phyloP scores from a whole-genome alignment of 2,797 vertebrate genomes.

The Falco concolor region DNA sequence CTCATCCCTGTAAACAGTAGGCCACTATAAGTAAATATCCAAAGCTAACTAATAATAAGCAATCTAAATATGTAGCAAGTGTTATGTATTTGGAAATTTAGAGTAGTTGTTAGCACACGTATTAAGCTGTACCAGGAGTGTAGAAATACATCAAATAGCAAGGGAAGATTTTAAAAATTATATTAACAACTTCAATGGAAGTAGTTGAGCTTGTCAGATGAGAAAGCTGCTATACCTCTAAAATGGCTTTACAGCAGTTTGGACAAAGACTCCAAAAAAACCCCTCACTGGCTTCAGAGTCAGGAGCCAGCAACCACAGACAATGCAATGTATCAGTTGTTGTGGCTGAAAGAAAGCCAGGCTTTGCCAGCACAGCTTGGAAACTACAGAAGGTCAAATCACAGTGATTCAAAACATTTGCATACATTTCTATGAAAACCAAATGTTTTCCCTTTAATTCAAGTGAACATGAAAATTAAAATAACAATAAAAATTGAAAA shows the following conservation, averaged over 20 bases:
- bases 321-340: not conserved
- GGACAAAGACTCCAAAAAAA: not conserved
- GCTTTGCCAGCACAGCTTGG: slow-evolving; percentile 50
- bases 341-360: slow-evolving; percentile 38
- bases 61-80: not conserved
- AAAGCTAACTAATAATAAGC: not conserved
- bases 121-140: not conserved
- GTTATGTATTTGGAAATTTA: not conserved
- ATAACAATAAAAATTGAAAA: slow-evolving; percentile 26
- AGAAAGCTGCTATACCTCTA: not conserved
- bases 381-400: slow-evolving; percentile 54
- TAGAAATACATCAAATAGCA: not conserved
- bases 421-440: slow-evolving; percentile 35
- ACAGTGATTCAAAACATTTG: slow-evolving; percentile 55
- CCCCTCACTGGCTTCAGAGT: not conserved
- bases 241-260: slow-evolving; percentile 32
- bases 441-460: slow-evolving; percentile 49
- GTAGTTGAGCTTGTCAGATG: not conserved
- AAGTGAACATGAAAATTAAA: slow-evolving; percentile 34
- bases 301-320: slow-evolving; percentile 33
- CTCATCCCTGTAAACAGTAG: not conserved
- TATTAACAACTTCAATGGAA: not conserved
- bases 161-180: not conserved
- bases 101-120: not conserved
- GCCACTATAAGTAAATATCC: not conserved